These are phyloP conservation scores for Bagarius yarrelli DNA, from an alignment of 2,113 vertebrate species.

Conservation along the genomic window DNA sequence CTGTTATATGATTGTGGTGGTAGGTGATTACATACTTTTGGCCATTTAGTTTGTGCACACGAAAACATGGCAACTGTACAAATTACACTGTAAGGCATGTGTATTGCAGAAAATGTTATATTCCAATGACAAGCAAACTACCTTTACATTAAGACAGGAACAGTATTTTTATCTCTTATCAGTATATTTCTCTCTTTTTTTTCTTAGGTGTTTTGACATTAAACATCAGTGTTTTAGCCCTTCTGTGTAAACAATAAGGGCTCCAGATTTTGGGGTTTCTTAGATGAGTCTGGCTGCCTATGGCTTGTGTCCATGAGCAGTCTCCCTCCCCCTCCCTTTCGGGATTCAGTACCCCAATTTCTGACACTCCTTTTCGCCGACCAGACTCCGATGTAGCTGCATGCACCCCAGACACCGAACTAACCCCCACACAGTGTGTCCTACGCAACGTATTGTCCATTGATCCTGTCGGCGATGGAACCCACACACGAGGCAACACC, in stretches of 20 bases:
- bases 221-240: conserved; percentile 15
- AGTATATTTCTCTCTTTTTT: conserved; percentile 3
- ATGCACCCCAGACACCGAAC: conserved; percentile 87
- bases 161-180: not conserved
- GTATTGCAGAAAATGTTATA: not conserved
- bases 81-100: not conserved
- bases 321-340: conserved; percentile 87
- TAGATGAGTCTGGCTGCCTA: conserved; percentile 61
- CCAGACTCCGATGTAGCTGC: conserved; percentile 83
- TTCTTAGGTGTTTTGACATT: conserved; percentile 36
- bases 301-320: conserved; percentile 89
- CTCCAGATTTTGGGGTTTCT: conserved; percentile 49
- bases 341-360: conserved; percentile 80
- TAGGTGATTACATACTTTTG: not conserved
- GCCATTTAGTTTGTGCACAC: not conserved
- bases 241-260: conserved; percentile 10
- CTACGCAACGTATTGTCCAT: conserved; percentile 87
- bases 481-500: conserved; percentile 59
- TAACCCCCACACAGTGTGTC: conserved; percentile 92
- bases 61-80: not conserved
- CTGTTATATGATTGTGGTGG: not conserved
- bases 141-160: not conserved
- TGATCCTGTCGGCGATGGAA: conserved; percentile 70
- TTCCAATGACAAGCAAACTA: not conserved
- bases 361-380: conserved; percentile 80